phyloP scores from a whole-genome alignment of 2,113 vertebrate genomes.

The Aegypius monachus region DNA sequence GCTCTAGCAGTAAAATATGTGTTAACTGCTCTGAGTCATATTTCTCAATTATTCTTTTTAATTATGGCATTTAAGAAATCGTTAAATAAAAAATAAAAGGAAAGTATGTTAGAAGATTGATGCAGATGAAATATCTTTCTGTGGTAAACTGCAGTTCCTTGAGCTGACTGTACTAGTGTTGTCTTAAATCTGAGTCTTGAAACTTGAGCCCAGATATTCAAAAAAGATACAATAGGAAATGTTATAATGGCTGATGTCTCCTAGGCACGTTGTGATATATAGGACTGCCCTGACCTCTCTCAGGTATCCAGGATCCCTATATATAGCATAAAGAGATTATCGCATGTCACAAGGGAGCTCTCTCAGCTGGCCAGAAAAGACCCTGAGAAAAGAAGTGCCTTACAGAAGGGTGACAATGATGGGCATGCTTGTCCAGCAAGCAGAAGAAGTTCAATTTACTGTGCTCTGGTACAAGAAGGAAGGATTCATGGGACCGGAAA shows the following conservation, averaged over 20 bases:
- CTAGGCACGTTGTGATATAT: neutral
- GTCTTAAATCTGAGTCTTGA: neutral
- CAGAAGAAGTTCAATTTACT: neutral
- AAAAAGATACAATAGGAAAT: neutral
- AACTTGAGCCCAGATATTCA: neutral
- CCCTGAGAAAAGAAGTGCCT: neutral
- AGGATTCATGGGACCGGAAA: neutral
- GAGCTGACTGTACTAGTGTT: neutral
- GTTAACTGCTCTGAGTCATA: neutral
- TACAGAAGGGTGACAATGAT: neutral
- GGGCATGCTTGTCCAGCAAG: neutral
- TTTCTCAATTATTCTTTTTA: neutral
- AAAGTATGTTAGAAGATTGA: neutral
- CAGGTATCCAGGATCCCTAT: neutral
- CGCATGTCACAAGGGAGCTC: neutral
- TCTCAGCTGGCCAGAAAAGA: neutral
- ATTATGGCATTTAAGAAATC: neutral
- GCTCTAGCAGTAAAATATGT: neutral
- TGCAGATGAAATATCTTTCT: neutral
- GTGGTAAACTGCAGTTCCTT: neutral
- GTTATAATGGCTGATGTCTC: neutral
- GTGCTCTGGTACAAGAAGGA: neutral
- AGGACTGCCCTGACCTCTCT: neutral
- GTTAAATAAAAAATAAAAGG: neutral
- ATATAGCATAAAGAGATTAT: neutral